A percentile compares a stretch with the other conserved stretches of the same genome.
Conservation (phyloP, 1,140 invertebrate genomes). For the Triops cancriformis region DNA sequence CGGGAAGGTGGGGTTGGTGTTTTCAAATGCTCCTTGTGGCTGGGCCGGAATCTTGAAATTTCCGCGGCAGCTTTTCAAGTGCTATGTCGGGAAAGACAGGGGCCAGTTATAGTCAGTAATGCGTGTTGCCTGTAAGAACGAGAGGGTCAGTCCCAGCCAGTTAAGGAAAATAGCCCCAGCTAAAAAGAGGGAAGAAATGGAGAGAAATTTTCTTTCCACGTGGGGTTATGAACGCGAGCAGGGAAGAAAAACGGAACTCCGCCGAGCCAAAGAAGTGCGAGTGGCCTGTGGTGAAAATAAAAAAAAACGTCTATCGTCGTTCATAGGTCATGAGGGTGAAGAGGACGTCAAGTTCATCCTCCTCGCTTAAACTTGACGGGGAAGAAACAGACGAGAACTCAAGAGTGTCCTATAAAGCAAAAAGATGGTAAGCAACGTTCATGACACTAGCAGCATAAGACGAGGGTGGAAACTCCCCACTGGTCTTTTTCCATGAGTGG, state of each 20-base stretch:
- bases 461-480: neutral
- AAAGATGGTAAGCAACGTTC: constrained; percentile 5
- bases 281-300: neutral
- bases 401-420: neutral
- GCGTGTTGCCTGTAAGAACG: neutral
- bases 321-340: neutral
- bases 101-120: neutral
- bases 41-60: neutral
- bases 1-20: neutral
- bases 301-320: neutral
- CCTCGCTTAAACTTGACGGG: neutral
- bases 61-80: neutral
- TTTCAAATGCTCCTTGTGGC: neutral
- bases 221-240: neutral
- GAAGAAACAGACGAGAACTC: neutral
- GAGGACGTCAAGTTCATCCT: constrained; percentile 5
- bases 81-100: neutral
- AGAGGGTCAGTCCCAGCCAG: neutral
- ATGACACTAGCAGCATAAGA: constrained; percentile 2
- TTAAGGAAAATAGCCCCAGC: neutral
- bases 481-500: neutral
- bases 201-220: neutral
- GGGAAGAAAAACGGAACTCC: neutral
- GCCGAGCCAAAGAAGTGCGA: too few species aligned
- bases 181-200: neutral